These are phyloP conservation scores for Gibbula magus DNA, from an alignment of 2,888 invertebrate genomes.

Conservation along the genomic window DNA sequence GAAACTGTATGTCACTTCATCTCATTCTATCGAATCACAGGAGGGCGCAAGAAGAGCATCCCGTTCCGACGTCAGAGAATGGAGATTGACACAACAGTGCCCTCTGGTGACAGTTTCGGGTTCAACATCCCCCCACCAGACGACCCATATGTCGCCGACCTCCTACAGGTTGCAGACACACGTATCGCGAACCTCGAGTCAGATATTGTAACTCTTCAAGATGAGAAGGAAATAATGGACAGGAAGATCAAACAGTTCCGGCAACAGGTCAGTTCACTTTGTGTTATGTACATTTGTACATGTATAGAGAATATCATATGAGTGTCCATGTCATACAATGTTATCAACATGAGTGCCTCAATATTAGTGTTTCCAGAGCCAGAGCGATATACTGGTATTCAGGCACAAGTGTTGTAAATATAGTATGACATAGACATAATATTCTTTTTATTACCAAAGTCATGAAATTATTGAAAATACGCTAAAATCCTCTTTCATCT, in stretches of 20 bases:
- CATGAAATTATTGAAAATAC: too few species aligned
- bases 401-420: too few species aligned
- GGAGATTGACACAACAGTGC: conserved; percentile 72
- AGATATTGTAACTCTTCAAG: conserved; percentile 55
- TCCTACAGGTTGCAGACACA: conserved; percentile 73
- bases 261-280: conserved; percentile 67
- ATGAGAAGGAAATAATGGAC: conserved; percentile 68
- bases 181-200: conserved; percentile 69
- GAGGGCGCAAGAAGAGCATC: conserved; percentile 74
- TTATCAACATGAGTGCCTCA: too few species aligned
- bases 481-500: too few species aligned
- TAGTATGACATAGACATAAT: too few species aligned
- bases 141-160: conserved; percentile 73
- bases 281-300: too few species aligned
- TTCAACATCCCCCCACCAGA: conserved; percentile 55
- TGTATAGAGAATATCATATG: too few species aligned
- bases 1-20: too few species aligned
- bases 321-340: too few species aligned
- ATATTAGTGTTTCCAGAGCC: too few species aligned
- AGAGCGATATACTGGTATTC: too few species aligned
- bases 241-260: conserved; percentile 69
- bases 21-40: conserved; percentile 45
- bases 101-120: conserved; percentile 47
- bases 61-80: conserved; percentile 75
- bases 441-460: too few species aligned